Evolutionary conservation across 2,888 invertebrate species (phyloP).

Genomic region (Rhagonycha lutea): DNA sequence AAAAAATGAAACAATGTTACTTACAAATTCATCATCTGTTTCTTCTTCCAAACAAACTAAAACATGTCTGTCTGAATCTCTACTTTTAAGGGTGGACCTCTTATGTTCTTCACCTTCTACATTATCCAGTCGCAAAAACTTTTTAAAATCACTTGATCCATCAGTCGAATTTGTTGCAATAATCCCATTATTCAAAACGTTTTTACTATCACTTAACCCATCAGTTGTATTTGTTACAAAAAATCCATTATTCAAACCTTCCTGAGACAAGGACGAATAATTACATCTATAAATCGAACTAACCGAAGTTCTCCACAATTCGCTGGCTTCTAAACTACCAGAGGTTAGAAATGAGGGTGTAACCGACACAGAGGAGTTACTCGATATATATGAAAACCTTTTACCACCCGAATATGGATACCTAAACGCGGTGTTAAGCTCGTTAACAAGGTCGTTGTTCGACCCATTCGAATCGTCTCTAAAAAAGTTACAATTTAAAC

Average conservation of each 20-base stretch:
- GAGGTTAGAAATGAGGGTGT: not conserved
- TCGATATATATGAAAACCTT: not conserved
- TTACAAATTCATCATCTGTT: not conserved
- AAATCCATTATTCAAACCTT: not conserved
- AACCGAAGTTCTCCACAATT: not conserved
- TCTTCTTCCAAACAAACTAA: not conserved
- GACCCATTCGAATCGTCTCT: not conserved
- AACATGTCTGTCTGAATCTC: not conserved
- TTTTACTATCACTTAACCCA: not conserved
- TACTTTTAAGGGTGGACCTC: not conserved
- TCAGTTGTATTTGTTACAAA: not conserved
- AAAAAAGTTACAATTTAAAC: slow-evolving; percentile 15
- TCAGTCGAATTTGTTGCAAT: not conserved
- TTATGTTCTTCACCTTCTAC: not conserved
- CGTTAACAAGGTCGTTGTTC: not conserved
- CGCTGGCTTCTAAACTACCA: slow-evolving; percentile 7
- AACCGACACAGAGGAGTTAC: not conserved
- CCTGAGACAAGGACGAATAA: not conserved
- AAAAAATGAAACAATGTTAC: too few relatives aligned
- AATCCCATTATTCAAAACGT: not conserved
- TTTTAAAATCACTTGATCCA: not conserved
- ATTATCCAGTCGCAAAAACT: not conserved
- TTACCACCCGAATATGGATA: not conserved
- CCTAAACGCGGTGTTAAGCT: slow-evolving; percentile 8
- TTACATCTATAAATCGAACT: not conserved